Percentiles rank a stretch among this genome's conserved stretches.
These are phyloP conservation scores for Dryobota labecula DNA, from an alignment of 2,888 invertebrate species.

Conservation along the genomic window DNA sequence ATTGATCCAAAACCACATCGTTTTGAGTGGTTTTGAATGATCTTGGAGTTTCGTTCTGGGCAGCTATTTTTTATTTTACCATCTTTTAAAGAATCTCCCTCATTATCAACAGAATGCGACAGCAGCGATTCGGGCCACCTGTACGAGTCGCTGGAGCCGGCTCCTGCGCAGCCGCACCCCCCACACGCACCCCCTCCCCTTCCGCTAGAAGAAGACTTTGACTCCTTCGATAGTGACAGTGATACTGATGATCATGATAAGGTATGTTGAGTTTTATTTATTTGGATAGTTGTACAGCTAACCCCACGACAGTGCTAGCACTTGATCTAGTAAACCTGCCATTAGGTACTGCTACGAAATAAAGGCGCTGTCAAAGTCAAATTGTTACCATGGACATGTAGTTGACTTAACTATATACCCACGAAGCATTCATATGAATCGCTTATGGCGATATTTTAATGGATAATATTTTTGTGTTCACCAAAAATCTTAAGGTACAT, in stretches of 20 bases:
- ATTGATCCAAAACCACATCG: background rate
- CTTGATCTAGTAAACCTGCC: background rate
- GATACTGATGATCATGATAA: conserved; percentile 90
- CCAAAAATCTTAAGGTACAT: too few species aligned
- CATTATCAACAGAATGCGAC: conserved; percentile 89
- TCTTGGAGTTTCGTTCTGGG: background rate
- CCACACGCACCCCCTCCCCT: conserved; percentile 63
- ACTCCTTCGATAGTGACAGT: conserved; percentile 93
- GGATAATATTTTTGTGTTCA: too few species aligned
- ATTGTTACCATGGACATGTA: too few species aligned
- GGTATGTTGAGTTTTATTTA: conserved; percentile 67
- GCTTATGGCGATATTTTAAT: too few species aligned
- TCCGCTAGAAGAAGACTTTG: conserved; percentile 91
- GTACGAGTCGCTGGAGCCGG: conserved; percentile 92
- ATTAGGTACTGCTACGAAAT: background rate
- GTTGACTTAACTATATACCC: too few species aligned
- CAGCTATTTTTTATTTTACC: too few species aligned
- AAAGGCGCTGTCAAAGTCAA: background rate
- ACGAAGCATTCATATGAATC: background rate
- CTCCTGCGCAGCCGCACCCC: conserved; percentile 68
- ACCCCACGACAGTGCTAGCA: background rate
- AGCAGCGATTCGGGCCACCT: conserved; percentile 92
- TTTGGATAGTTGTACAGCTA: background rate
- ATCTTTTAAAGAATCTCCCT: background rate
- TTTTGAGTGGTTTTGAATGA: background rate